Evolutionary conservation across 2,797 vertebrate genomes (phyloP), one percentile per base, ranked within the genome.

Genomic region (Amniataba percoides): DNA sequence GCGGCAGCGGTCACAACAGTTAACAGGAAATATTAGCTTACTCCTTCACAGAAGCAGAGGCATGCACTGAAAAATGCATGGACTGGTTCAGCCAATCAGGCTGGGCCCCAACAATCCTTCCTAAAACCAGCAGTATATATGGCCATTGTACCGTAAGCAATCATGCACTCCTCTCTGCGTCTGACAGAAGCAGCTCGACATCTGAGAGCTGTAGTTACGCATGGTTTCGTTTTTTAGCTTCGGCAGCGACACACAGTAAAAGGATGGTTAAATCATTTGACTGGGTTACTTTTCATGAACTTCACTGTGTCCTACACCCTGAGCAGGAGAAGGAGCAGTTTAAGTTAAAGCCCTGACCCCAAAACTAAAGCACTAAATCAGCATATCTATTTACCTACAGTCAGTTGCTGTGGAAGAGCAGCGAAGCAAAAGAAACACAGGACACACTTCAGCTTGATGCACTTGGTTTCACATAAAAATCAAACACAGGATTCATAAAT

Each of bases 401-500:
- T 52, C 21, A 63, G 18, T 48, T 46, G 43, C 18, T 5, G 64
- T 55, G 9, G 27, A 70, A 36, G 21, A 39, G 42, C 10, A 31
- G 55, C 48, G 78, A 49, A 62, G 45, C 34, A 63, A 53, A 62
- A 21, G 8, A 31, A 7, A 34, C 63, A 8, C 25, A 23, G 16
- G 56, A 3, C 25, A 56, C 1, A 68, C 23, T 59, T 66, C 55
- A 69, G 16, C 18, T 46, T 43, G 16, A 74, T 67, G 46, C 43
- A 51, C 71, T 76, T 73, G n/a, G 39, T 64, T 74, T 62, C 59
- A 72, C 40, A 83, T 62, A 59, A 77, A 60, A 64, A 46, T 31
- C 34, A 73, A 71, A 69, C 10, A 74, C 71, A 72, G 57, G 67
- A 75, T 67, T 87, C 77, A 25, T 69, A 52, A 79, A 77, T 48